These are phyloP conservation scores for Enteromius mattozi DNA, from an alignment of 2,797 vertebrate genomes.

Conservation along the genomic window DNA sequence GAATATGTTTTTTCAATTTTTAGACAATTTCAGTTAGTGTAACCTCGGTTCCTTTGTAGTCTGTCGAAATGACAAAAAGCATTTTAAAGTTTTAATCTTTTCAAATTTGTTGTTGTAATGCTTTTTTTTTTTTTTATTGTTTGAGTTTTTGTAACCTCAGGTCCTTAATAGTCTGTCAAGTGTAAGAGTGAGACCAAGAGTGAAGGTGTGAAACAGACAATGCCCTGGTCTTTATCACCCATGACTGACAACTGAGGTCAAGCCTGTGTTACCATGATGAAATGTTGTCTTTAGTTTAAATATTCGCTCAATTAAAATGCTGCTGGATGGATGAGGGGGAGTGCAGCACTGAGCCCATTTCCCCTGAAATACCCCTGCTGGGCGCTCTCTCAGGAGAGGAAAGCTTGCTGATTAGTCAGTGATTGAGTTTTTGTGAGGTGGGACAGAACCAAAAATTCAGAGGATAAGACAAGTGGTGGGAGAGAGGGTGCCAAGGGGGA, in stretches of 20 bases:
- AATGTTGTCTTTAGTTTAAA: conserved; percentile 31
- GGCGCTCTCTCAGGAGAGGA: conserved; percentile 62
- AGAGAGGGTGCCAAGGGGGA: conserved; percentile 42
- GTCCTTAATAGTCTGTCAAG: conserved; percentile 6
- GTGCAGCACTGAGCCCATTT: conserved; percentile 1
- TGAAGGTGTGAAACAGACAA: conserved; percentile 49
- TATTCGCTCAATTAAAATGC: conserved; percentile 32
- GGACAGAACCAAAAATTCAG: neutral
- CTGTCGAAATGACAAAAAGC: neutral
- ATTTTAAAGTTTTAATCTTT: neutral
- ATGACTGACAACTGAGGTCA: conserved; percentile 13
- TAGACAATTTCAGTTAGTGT: neutral
- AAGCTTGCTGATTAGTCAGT: conserved; percentile 69
- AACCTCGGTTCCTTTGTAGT: neutral
- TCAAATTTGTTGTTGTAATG: neutral
- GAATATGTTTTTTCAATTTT: neutral
- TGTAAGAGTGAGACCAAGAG: conserved; percentile 22
- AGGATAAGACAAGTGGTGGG: conserved; percentile 12
- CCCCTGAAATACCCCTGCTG: conserved; percentile 64
- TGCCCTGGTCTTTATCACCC: conserved; percentile 35
- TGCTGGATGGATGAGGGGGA: neutral
- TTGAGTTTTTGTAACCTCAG: neutral
- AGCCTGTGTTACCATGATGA: conserved; percentile 28
- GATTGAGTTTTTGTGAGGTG: conserved; percentile 53
- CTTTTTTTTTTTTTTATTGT: neutral